Base-by-base conservation (phyloP, 2,888 invertebrate species). In the Loripinus fragilis region DNA sequence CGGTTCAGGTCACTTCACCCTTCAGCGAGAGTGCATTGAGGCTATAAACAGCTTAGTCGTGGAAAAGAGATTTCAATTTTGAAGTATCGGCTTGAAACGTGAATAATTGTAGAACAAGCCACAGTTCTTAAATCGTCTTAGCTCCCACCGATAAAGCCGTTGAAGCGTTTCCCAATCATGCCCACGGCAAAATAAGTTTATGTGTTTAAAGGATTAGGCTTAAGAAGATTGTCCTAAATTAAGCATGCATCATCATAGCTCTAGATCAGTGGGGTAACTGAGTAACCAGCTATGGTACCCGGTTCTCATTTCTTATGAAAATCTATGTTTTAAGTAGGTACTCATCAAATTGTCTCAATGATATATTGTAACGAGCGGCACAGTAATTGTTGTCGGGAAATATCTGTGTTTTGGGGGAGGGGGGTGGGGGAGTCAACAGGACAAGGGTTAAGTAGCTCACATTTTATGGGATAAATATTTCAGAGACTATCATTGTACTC, bases 61-160 rank as follows among this genome's bases (percentile, higher is more conserved):
- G 60, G 60, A 60, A 55, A 60, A 60, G 60, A 33, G 60, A 60
- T 60, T 60, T 60, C 60, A 60, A 60, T 60, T 38, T 60, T 60
- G 60, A 60, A 60, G 60, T 45, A 60, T 33, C 30, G 33, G 23
- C 60, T 60, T 33, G 60, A 60, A 60, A 60, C 20, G 38, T 60
- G 60, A 60, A 60, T 60, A 60, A 60, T 60, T 60, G 60, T 60
- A 60, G 17, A 5, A 60, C 60, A 60, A 60, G 60, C 60, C 33
- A 10, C 60, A 60, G 60, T 8, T 33, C 60, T 33, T 17, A 25
- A 23, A 60, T 60, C 60, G 17, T 60, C 60, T 60, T 60, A 60
- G 3, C 33, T 12, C 17, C 17, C 12, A 60, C 30, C 7, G 60
- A 7, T 23, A 60, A 60, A 60, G 60, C 60, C 60, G 60, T 28